Evolutionary conservation across 2,797 vertebrate genomes (phyloP).

Genomic region (Megalops cyprinoides): DNA sequence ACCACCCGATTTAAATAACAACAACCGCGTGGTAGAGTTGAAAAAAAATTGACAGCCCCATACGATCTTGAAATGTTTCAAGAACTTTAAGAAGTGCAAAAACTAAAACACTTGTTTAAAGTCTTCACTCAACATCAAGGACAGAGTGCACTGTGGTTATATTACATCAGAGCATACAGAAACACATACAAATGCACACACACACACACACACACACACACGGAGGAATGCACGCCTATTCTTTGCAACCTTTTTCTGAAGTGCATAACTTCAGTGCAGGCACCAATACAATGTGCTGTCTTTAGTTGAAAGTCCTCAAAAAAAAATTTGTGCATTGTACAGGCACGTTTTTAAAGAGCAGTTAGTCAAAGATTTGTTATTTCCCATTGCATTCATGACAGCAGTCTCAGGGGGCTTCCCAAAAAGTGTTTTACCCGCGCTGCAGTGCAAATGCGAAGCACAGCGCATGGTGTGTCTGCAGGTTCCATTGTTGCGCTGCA

Average conservation of each 20-base stretch:
- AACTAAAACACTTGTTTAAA: not conserved
- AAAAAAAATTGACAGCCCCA: not conserved
- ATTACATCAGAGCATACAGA: not conserved
- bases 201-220: constrained; percentile 13
- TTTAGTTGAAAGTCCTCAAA: too few relatives aligned
- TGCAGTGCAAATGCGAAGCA: constrained; percentile 62
- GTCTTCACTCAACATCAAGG: not conserved
- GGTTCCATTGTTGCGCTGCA: constrained; percentile 61
- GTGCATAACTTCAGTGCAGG: too few relatives aligned
- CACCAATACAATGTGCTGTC: too few relatives aligned
- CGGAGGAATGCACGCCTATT: constrained; percentile 1
- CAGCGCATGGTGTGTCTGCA: constrained; percentile 51
- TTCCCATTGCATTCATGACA: too few relatives aligned
- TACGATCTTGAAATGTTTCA: too few relatives aligned
- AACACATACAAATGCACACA: not conserved
- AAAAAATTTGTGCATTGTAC: too few relatives aligned
- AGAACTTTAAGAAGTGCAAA: too few relatives aligned
- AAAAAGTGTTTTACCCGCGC: too few relatives aligned
- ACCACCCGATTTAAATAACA: too few relatives aligned
- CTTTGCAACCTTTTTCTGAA: not conserved
- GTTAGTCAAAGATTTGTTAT: too few relatives aligned
- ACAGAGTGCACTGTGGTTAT: not conserved
- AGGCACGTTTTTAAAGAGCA: too few relatives aligned
- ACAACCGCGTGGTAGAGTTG: not conserved
- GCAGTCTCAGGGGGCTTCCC: too few relatives aligned